Evolutionary conservation across 2,888 invertebrate genomes (phyloP).

Genomic region (Priocnemis perturbator): DNA sequence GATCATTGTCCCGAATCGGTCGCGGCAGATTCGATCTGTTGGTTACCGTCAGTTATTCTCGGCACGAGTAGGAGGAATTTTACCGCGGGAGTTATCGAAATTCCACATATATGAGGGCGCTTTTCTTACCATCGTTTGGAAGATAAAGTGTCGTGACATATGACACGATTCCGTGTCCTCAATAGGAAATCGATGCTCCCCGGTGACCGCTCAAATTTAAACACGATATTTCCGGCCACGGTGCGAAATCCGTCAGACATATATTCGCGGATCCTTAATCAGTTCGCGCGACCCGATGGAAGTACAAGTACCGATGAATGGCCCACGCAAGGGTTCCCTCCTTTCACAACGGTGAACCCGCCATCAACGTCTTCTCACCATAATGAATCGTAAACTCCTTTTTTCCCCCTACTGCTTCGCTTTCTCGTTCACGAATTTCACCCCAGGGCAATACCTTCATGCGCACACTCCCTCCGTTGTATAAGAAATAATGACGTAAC

Average conservation of each 20-base stretch:
- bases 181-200: conserved; percentile 43
- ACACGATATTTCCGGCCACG: conserved; percentile 29
- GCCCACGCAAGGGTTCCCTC: background rate
- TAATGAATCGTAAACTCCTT: conserved; percentile 7
- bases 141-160: conserved; percentile 24
- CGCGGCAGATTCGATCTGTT: too few relatives aligned
- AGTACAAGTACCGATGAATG: too few relatives aligned
- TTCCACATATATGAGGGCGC: too few relatives aligned
- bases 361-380: background rate
- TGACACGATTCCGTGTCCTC: conserved; percentile 36
- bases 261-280: background rate
- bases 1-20: too few relatives aligned
- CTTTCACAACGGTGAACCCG: background rate
- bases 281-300: too few relatives aligned
- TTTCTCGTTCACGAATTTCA: background rate
- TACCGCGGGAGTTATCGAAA: too few relatives aligned
- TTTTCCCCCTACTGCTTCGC: background rate
- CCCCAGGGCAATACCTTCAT: background rate
- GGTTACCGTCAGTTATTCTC: too few relatives aligned
- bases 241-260: conserved; percentile 27
- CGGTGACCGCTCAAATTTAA: conserved; percentile 35
- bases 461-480: background rate
- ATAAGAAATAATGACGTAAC: conserved; percentile 18
- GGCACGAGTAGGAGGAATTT: too few relatives aligned
- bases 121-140: too few relatives aligned